Conservation (phyloP, 2,797 vertebrate species). For the Fratercula arctica region DNA sequence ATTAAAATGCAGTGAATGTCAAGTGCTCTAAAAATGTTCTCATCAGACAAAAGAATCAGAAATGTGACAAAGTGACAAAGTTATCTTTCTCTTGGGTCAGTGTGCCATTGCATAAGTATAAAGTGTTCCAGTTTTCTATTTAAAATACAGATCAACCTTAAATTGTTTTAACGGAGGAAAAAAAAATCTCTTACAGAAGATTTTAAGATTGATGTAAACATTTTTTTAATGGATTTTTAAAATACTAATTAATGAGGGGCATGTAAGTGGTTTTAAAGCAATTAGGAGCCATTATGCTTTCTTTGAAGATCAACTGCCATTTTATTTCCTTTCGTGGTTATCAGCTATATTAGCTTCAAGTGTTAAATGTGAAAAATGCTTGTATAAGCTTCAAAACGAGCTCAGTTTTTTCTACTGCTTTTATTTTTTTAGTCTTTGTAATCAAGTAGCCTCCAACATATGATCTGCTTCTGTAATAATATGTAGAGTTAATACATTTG, state of each 20-base stretch:
- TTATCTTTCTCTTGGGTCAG: slow-evolving; percentile 49
- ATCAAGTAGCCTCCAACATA: neutral
- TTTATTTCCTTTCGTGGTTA: slow-evolving; percentile 42
- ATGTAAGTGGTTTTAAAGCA: neutral
- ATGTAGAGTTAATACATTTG: neutral
- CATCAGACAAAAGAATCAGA: slow-evolving; percentile 1
- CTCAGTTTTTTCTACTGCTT: neutral
- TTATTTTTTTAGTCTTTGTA: neutral
- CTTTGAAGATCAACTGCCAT: slow-evolving; percentile 7
- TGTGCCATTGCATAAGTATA: slow-evolving; percentile 42
- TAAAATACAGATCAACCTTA: neutral
- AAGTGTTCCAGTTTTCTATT: neutral
- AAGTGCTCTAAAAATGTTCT: slow-evolving; percentile 25
- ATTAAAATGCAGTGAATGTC: slow-evolving; percentile 2
- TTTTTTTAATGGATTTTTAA: neutral
- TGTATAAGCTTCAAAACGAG: neutral
- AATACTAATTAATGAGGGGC: neutral
- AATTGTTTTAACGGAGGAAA: neutral
- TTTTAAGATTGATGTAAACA: neutral
- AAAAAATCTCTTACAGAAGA: neutral
- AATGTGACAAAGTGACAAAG: slow-evolving; percentile 34
- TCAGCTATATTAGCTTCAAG: slow-evolving; percentile 26
- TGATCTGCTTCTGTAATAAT: neutral
- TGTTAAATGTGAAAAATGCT: neutral
- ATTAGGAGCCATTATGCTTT: slow-evolving; percentile 5